Percentiles rank a stretch among this genome's conserved stretches.
phyloP scores from a whole-genome alignment of 2,888 invertebrate genomes.

The Syrphus vitripennis region DNA sequence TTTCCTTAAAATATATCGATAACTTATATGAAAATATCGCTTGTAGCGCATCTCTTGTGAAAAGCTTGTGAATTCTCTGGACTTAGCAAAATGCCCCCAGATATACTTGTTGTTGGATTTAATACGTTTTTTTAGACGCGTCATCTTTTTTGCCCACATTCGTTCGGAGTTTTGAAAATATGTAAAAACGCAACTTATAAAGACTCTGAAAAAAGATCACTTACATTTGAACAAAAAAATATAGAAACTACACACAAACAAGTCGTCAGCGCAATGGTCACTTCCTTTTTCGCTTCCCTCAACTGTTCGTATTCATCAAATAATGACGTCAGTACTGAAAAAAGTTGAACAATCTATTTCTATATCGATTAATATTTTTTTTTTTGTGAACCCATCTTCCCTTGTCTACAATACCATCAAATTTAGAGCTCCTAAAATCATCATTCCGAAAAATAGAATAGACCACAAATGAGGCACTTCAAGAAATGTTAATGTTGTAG shows the following conservation, averaged over 20 bases:
- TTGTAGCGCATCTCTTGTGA: no score
- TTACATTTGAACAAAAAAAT: slow-evolving; percentile 76
- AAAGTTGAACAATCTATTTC: slow-evolving; percentile 9
- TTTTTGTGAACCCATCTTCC: not conserved
- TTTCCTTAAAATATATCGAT: no score
- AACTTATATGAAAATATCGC: no score
- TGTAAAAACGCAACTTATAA: no score
- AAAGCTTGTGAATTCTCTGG: no score
- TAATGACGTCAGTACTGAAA: slow-evolving; percentile 73
- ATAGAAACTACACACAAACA: slow-evolving; percentile 72
- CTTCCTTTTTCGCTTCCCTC: slow-evolving; percentile 72
- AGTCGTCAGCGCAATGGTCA: slow-evolving; percentile 73
- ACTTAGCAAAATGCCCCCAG: no score
- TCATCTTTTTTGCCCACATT: no score
- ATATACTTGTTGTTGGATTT: no score
- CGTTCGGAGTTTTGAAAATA: no score
- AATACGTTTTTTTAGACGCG: no score
- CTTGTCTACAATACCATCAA: slow-evolving; percentile 87
- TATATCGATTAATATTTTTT: not conserved
- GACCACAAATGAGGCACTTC: slow-evolving; percentile 88
- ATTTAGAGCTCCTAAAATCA: slow-evolving; percentile 87
- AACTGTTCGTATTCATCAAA: slow-evolving; percentile 77
- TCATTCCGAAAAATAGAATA: slow-evolving; percentile 88
- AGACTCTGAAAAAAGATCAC: no score
- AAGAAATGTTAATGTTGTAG: slow-evolving; percentile 73